These are phyloP conservation scores for Alfaro cultratus DNA, from an alignment of 2,797 vertebrate genomes.

Conservation along the genomic window DNA sequence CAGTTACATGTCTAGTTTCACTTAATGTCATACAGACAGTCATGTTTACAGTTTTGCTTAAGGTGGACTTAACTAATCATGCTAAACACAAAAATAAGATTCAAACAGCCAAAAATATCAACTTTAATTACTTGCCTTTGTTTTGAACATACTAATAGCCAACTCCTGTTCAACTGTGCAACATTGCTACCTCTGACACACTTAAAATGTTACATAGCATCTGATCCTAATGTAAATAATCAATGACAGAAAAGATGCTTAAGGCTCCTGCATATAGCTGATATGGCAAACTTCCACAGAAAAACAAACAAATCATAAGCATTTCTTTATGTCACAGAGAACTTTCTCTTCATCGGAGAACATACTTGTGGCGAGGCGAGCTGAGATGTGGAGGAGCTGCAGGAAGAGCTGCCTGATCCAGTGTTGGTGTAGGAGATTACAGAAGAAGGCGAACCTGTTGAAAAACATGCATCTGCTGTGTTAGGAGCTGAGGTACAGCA, in stretches of 20 bases:
- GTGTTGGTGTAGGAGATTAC: conserved; percentile 87
- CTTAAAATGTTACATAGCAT: not conserved
- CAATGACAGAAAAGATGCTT: not conserved
- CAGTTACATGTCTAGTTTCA: not conserved
- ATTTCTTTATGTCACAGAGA: conserved; percentile 3
- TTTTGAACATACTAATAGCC: not conserved
- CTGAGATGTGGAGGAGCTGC: conserved; percentile 90
- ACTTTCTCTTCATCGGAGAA: not conserved
- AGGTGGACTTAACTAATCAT: not conserved
- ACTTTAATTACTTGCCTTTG: not conserved
- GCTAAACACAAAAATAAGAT: not conserved
- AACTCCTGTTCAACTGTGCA: not conserved
- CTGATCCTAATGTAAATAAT: not conserved
- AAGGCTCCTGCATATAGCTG: too few relatives aligned
- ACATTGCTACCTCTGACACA: not conserved
- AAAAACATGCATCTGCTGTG: conserved; percentile 13
- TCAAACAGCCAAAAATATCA: not conserved
- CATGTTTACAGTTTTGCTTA: not conserved
- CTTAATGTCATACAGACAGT: not conserved
- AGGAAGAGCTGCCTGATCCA: conserved; percentile 89
- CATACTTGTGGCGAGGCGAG: conserved; percentile 89
- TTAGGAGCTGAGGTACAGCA: conserved; percentile 12
- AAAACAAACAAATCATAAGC: not conserved
- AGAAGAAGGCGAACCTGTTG: conserved; percentile 85
- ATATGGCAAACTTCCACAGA: not conserved